These are phyloP conservation scores for Amblyteles armatorius DNA, from an alignment of 2,888 invertebrate species.

Conservation along the genomic window DNA sequence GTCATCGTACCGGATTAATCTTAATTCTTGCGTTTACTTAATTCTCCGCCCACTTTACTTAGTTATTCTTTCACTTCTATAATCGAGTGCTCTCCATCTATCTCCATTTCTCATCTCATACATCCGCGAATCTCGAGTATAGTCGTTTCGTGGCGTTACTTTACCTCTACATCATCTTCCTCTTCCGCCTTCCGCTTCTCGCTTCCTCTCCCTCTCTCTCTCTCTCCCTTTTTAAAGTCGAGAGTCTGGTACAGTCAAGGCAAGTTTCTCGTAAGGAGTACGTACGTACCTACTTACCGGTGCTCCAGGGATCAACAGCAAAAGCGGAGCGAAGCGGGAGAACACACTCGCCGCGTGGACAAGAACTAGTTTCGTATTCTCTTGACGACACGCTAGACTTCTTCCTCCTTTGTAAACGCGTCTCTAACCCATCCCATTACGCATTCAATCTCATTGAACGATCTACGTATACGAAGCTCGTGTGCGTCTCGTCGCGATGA, in stretches of 20 bases:
- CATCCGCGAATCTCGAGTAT: background rate
- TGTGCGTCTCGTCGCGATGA: slow-evolving; percentile 33
- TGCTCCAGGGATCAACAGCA: slow-evolving; percentile 8
- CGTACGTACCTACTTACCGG: slow-evolving; percentile 17
- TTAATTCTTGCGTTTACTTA: slow-evolving; percentile 12
- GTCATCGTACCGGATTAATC: slow-evolving; percentile 20
- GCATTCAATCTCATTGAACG: slow-evolving; percentile 58
- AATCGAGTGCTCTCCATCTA: background rate
- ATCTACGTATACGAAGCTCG: slow-evolving; percentile 39
- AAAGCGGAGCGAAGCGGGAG: slow-evolving; percentile 14
- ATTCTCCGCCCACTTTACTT: background rate
- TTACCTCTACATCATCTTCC: slow-evolving; percentile 15
- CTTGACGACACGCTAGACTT: slow-evolving; percentile 40
- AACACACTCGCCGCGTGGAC: slow-evolving; percentile 40
- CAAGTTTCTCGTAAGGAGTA: slow-evolving; percentile 4
- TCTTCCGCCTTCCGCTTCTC: background rate
- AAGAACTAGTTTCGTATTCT: slow-evolving; percentile 72
- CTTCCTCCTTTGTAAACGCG: slow-evolving; percentile 52
- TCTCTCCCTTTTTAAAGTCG: slow-evolving; percentile 30
- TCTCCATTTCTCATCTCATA: background rate
- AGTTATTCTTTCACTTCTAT: background rate
- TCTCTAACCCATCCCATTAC: slow-evolving; percentile 55
- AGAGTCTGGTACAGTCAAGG: background rate
- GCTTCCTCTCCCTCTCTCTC: slow-evolving; percentile 8
- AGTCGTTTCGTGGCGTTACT: slow-evolving; percentile 6